Percentiles rank a stretch among this genome's conserved stretches.
Conservation (phyloP, 2,797 vertebrate genomes). For the Bovichtus variegatus region DNA sequence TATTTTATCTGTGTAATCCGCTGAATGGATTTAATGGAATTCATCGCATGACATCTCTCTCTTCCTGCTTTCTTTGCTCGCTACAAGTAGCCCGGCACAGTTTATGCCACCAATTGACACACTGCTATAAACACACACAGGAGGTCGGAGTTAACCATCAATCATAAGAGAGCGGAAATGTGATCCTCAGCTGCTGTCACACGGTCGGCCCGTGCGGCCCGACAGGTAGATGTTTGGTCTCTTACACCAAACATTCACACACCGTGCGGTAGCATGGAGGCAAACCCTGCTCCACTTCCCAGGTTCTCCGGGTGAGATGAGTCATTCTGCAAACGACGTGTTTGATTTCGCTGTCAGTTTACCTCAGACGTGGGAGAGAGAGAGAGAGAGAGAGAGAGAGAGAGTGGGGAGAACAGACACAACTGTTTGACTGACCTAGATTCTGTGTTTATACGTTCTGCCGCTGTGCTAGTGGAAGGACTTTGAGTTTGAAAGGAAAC, state of each 20-base stretch:
- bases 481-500: constrained; percentile 71
- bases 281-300: constrained; percentile 50
- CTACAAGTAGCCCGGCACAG: constrained; percentile 26
- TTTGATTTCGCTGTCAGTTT: constrained; percentile 76
- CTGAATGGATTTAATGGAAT: constrained; percentile 25
- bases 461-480: constrained; percentile 49
- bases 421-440: constrained; percentile 81
- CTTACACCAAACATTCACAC: background rate
- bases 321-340: constrained; percentile 74
- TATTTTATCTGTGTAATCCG: constrained; percentile 17
- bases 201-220: background rate
- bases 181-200: constrained; percentile 45
- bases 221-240: constrained; percentile 29
- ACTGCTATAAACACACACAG: constrained; percentile 46
- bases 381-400: constrained; percentile 12
- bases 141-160: constrained; percentile 29
- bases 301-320: constrained; percentile 74
- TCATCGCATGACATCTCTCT: constrained; percentile 18
- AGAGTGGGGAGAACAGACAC: constrained; percentile 59
- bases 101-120: constrained; percentile 45
- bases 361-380: constrained; percentile 67
- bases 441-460: constrained; percentile 72
- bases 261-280: background rate
- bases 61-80: constrained; percentile 15
- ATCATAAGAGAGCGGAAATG: constrained; percentile 24